phyloP scores from a whole-genome alignment of 1,140 invertebrate genomes.

The Cyphomyrmex costatus region DNA sequence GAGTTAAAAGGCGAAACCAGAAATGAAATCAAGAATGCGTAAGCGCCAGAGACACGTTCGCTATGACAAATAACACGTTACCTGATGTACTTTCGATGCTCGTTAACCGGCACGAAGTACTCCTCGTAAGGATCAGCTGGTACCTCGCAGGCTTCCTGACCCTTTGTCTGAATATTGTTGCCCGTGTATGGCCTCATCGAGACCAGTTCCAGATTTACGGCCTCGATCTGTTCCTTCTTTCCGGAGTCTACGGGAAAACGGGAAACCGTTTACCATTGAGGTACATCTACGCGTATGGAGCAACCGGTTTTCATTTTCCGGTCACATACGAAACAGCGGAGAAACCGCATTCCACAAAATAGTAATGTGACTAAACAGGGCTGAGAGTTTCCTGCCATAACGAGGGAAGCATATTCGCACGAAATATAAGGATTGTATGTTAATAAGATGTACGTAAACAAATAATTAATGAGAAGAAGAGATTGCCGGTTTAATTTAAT shows the following conservation, averaged over 20 bases:
- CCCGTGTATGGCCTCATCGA: conserved; percentile 91
- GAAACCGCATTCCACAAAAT: conserved; percentile 54
- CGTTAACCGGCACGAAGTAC: conserved; percentile 94
- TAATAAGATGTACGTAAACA: neutral
- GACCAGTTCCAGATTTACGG: conserved; percentile 93
- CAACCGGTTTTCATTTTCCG: conserved; percentile 66
- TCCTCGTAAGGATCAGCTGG: conserved; percentile 91
- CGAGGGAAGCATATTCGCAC: neutral
- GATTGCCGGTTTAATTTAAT: neutral
- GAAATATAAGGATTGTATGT: conserved; percentile 11
- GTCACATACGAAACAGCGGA: conserved; percentile 21
- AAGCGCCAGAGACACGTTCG: conserved; percentile 44
- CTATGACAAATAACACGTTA: conserved; percentile 80
- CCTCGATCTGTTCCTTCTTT: conserved; percentile 89
- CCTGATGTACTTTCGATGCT: conserved; percentile 94
- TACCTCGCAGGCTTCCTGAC: conserved; percentile 90
- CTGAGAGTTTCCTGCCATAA: conserved; percentile 21
- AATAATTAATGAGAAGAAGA: neutral
- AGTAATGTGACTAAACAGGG: conserved; percentile 36
- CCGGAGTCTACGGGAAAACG: conserved; percentile 77
- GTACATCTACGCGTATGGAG: neutral
- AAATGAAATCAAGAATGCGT: conserved; percentile 34
- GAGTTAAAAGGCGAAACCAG: conserved; percentile 69
- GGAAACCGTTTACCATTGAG: conserved; percentile 53
- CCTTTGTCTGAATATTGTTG: conserved; percentile 89